phyloP scores from a whole-genome alignment of 1,140 invertebrate genomes.

The Notospermus geniculatus region DNA sequence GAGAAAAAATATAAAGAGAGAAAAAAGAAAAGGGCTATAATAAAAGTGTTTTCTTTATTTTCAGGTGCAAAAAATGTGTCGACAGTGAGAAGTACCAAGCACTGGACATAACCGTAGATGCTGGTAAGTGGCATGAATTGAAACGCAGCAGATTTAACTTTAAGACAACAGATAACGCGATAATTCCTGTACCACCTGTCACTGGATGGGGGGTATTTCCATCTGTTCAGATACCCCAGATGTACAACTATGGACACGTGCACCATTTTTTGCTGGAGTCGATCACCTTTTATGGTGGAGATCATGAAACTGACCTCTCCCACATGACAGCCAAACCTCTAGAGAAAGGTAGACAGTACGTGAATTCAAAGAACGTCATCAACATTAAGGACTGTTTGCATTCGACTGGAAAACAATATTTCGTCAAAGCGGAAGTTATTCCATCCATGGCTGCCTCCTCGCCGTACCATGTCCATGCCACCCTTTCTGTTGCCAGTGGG shows the following conservation, averaged over 20 bases:
- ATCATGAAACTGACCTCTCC: not conserved
- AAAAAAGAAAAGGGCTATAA: no score
- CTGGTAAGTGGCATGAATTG: no score
- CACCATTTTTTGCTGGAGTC: conserved; percentile 2
- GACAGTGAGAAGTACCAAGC: no score
- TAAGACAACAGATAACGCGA: no score
- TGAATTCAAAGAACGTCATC: not conserved
- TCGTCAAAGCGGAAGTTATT: not conserved
- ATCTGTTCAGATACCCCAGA: not conserved
- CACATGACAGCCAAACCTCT: not conserved
- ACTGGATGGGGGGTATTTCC: conserved; percentile 1
- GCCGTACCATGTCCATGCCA: not conserved
- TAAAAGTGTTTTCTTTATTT: no score
- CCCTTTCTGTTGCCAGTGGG: conserved; percentile 5
- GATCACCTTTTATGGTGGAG: not conserved
- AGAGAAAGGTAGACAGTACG: not conserved
- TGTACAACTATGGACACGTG: not conserved
- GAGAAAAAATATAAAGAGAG: no score
- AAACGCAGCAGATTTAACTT: no score
- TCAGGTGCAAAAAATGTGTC: no score
- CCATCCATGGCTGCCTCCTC: not conserved
- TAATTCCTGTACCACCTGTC: not conserved
- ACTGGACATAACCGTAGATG: no score
- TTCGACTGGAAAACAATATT: not conserved
- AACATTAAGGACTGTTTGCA: not conserved